Evolutionary conservation across 2,797 vertebrate genomes (phyloP).

Genomic region (Allobates femoralis): DNA sequence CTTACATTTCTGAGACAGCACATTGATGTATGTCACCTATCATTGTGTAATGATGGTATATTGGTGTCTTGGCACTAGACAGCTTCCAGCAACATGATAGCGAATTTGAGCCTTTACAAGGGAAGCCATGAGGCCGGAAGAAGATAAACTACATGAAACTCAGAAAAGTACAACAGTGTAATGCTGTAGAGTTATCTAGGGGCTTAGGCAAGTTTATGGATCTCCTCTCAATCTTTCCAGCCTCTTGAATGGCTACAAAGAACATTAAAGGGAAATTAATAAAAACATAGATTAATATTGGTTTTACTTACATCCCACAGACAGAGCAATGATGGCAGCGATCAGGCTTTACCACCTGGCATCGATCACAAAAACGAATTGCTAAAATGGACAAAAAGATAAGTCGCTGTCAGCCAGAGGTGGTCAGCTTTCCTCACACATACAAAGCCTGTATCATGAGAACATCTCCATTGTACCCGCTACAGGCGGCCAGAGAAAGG

Average conservation of each 20-base stretch:
- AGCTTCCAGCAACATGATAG: too few species aligned
- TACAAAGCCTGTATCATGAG: too few species aligned
- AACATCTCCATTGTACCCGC: too few species aligned
- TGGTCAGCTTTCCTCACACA: neutral
- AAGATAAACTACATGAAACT: neutral
- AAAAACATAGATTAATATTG: neutral
- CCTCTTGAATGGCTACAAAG: neutral
- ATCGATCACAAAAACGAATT: constrained; percentile 95
- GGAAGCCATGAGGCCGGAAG: too few species aligned
- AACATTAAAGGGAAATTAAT: neutral
- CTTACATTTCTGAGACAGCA: too few species aligned
- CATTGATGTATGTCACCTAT: too few species aligned
- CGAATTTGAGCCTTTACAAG: too few species aligned
- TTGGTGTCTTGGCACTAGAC: too few species aligned
- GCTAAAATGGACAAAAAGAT: constrained; percentile 72
- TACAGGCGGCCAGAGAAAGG: too few species aligned
- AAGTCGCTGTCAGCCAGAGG: neutral
- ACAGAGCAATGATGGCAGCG: constrained; percentile 98
- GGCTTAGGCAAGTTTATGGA: neutral
- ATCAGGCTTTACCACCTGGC: constrained; percentile 97
- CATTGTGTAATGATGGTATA: too few species aligned
- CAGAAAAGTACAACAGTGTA: too few species aligned
- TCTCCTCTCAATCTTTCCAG: neutral
- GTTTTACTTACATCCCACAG: constrained; percentile 93
- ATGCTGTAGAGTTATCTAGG: too few species aligned